These are phyloP conservation scores for Gandaritis pyraliata DNA, from an alignment of 2,888 invertebrate species.

Conservation along the genomic window DNA sequence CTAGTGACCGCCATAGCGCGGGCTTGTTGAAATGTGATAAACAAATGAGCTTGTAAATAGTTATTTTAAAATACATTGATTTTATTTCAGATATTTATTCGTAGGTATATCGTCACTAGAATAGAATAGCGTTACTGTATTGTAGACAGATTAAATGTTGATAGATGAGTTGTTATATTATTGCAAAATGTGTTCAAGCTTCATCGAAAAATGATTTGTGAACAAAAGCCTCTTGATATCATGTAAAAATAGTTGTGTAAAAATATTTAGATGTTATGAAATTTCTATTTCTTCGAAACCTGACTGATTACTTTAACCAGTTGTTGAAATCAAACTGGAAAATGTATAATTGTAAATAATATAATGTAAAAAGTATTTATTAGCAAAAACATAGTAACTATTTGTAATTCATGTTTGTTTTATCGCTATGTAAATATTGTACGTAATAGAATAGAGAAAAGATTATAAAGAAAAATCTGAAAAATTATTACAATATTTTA, in stretches of 20 bases:
- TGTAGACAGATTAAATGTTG: conserved; percentile 52
- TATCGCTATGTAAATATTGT: conserved; percentile 65
- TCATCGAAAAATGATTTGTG: conserved; percentile 52
- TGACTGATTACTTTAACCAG: conserved; percentile 73
- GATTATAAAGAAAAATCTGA: conserved; percentile 59
- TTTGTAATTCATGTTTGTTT: conserved; percentile 52
- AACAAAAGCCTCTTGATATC: conserved; percentile 34
- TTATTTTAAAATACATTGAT: conserved; percentile 65
- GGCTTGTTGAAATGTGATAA: conserved; percentile 80
- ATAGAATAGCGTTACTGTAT: conserved; percentile 49
- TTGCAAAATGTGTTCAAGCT: conserved; percentile 76
- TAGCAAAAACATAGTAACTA: conserved; percentile 46
- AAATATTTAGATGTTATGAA: conserved; percentile 38
- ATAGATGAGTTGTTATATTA: conserved; percentile 68
- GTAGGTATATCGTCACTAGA: conserved; percentile 61
- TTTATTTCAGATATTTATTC: conserved; percentile 71
- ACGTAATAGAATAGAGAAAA: conserved; percentile 57
- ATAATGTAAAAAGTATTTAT: conserved; percentile 65
- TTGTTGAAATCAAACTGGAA: conserved; percentile 43
- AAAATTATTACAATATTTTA: conserved; percentile 33
- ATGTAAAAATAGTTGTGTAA: conserved; percentile 36
- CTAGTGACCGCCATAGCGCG: conserved; percentile 55
- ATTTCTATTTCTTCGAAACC: conserved; percentile 49
- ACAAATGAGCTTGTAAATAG: conserved; percentile 82
- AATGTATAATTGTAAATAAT: conserved; percentile 56